A percentile compares a stretch with the other conserved stretches of the same genome.
phyloP scores from a whole-genome alignment of 2,113 vertebrate genomes.

The Atractosteus spatula region DNA sequence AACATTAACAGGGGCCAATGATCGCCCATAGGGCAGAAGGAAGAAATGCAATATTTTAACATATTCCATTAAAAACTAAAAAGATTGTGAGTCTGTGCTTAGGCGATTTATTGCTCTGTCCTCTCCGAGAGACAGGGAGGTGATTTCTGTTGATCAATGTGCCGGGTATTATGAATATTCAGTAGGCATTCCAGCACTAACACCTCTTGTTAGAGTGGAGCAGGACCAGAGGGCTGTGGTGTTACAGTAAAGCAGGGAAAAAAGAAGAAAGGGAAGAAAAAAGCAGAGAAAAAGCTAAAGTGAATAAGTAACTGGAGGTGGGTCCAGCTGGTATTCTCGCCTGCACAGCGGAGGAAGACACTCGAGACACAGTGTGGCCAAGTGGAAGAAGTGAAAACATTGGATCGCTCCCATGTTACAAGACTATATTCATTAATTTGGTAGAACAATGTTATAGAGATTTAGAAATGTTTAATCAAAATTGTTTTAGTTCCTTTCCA shows the following conservation, averaged over 20 bases:
- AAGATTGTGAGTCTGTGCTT: background rate
- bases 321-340: background rate
- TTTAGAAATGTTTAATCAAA: no score
- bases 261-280: background rate
- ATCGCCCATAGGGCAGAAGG: constrained; percentile 13
- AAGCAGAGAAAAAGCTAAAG: background rate
- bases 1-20: constrained; percentile 1
- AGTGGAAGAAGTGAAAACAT: background rate
- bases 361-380: background rate
- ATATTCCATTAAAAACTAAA: constrained; percentile 9
- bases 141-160: background rate
- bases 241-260: background rate
- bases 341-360: background rate
- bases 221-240: background rate
- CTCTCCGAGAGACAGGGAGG: background rate
- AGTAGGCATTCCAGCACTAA: background rate
- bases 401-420: background rate
- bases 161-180: background rate
- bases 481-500: no score
- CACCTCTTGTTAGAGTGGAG: background rate
- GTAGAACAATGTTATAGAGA: no score
- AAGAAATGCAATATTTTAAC: constrained; percentile 5
- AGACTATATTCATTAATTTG: no score
- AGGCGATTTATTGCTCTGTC: background rate
- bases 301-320: background rate